phyloP scores from a whole-genome alignment of 2,113 vertebrate species.

The Brachyhypopomus gauderio region DNA sequence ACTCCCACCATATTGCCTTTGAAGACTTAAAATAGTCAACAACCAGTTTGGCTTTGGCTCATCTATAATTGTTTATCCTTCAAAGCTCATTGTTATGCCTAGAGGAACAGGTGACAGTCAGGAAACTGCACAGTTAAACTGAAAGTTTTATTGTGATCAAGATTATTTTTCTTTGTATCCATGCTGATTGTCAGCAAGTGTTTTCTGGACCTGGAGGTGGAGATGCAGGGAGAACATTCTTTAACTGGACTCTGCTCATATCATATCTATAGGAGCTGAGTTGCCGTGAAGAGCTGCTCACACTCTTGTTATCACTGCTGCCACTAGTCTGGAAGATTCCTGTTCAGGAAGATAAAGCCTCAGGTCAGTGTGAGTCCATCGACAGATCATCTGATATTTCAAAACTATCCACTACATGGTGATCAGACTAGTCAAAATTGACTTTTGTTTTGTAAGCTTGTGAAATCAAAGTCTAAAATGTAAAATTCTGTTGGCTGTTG shows the following conservation, averaged over 20 bases:
- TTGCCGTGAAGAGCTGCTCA: conserved; percentile 95
- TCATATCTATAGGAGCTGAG: conserved; percentile 84
- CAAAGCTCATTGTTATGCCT: background rate
- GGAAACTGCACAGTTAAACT: background rate
- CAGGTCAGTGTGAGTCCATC: conserved; percentile 73
- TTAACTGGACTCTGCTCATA: conserved; percentile 28
- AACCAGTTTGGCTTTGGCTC: conserved; percentile 35
- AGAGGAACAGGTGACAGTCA: background rate
- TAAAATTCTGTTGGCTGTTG: too few species aligned
- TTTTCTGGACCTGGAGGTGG: background rate
- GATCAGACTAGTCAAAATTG: too few species aligned
- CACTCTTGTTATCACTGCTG: conserved; percentile 89
- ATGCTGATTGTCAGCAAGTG: background rate
- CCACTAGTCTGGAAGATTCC: conserved; percentile 98
- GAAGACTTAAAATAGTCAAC: background rate
- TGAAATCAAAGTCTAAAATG: too few species aligned
- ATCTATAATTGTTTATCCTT: background rate
- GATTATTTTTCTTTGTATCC: background rate
- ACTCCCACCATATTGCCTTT: background rate
- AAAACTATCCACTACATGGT: too few species aligned
- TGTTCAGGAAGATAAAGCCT: conserved; percentile 87
- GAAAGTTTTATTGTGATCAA: background rate
- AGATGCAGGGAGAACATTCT: background rate
- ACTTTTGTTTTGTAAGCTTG: too few species aligned
- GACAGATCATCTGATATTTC: background rate